These are phyloP conservation scores for Candoia aspera DNA, from an alignment of 2,113 vertebrate species.

Conservation along the genomic window DNA sequence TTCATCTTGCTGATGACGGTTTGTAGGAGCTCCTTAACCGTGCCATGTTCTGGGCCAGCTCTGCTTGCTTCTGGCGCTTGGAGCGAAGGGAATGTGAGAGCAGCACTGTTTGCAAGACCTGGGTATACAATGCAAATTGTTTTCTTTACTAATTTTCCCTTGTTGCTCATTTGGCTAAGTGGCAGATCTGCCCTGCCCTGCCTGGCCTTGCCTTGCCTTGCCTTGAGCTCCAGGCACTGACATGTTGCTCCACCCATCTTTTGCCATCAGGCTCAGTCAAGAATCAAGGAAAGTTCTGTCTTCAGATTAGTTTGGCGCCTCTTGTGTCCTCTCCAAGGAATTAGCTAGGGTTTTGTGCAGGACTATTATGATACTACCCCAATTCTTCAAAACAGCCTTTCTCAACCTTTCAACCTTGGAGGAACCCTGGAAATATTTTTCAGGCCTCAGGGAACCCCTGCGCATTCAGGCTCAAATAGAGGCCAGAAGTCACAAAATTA, in stretches of 20 bases:
- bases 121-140: fast-evolving
- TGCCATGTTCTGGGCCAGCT: not conserved
- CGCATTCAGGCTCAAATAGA: no score
- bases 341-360: not conserved
- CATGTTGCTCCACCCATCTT: not conserved
- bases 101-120: not conserved
- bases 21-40: slow-evolving; percentile 32
- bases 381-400: not conserved
- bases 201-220: not conserved
- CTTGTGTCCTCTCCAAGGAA: not conserved
- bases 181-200: not conserved
- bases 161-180: not conserved
- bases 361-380: not conserved
- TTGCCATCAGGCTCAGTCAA: not conserved
- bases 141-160: fast-evolving
- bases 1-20: slow-evolving; percentile 11
- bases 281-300: not conserved
- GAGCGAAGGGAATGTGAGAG: not conserved
- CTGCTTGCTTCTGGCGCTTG: slow-evolving; percentile 4
- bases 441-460: no score
- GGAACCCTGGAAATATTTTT: no score
- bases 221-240: not conserved
- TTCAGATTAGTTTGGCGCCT: not conserved
- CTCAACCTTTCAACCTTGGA: no score
- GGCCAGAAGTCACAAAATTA: no score